Conservation (phyloP, 2,797 vertebrate genomes). For the Amblyopsis hoosieri region DNA sequence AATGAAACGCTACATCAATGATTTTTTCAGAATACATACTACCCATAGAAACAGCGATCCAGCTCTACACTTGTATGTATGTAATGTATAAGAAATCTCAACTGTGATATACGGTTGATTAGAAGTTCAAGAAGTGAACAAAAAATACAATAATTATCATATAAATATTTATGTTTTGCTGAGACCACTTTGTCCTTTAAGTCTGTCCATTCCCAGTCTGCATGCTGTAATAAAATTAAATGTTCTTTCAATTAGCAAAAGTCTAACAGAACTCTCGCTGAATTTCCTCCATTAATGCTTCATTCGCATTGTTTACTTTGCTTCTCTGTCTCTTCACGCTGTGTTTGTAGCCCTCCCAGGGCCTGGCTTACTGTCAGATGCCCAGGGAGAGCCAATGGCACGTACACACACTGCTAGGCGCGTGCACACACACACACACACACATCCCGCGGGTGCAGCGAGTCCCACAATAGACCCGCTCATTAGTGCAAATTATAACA, state of each 20-base stretch:
- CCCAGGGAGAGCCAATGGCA: slow-evolving; percentile 1
- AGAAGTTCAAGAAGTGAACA: not conserved
- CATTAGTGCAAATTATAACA: slow-evolving; percentile 46
- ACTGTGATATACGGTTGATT: too few relatives aligned
- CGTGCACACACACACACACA: slow-evolving; percentile 8
- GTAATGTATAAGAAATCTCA: too few relatives aligned
- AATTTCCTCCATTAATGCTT: too few relatives aligned
- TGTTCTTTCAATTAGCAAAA: not conserved
- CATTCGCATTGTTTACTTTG: too few relatives aligned
- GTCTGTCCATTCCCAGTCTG: not conserved
- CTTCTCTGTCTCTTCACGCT: not conserved
- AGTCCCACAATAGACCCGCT: slow-evolving; percentile 33
- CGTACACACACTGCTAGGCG: slow-evolving; percentile 3
- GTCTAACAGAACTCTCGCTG: too few relatives aligned
- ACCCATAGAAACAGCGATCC: too few relatives aligned
- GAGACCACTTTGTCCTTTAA: not conserved
- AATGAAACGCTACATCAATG: too few relatives aligned
- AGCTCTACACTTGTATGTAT: too few relatives aligned
- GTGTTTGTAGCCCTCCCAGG: not conserved
- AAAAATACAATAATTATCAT: too few relatives aligned
- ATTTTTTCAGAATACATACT: not conserved
- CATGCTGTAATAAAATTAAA: not conserved
- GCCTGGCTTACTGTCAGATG: slow-evolving; percentile 8
- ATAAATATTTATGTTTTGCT: not conserved
- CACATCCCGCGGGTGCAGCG: slow-evolving; percentile 22